Base-by-base conservation (phyloP, 1,140 invertebrate species). In the Drosophila ogumai region DNA sequence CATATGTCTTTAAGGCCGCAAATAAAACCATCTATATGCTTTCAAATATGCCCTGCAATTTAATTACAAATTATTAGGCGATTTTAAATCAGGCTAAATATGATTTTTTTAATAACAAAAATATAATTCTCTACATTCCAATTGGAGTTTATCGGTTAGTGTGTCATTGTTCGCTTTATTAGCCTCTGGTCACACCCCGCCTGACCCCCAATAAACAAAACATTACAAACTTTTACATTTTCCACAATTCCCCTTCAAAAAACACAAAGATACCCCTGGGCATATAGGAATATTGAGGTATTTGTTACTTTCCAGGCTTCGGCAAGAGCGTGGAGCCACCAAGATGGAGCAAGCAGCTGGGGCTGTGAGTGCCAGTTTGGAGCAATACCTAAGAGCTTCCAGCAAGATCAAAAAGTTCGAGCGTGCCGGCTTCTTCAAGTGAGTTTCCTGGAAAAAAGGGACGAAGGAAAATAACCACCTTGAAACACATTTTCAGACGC, bases 401-500 rank as follows among this genome's bases (percentile, higher is more conserved):
- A 82, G 73, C 43, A 92, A 92, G 56, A 79, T 93, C 5, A 93
- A 92, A 56, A 92, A 92, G 57, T 81, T 92, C 17, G 91, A 92
- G 38, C 75, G 90, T 8, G 81, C 90, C 12, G 82, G 92, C 1
- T 92, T 92, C 22, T 92, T 93, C 52, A 93, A 93, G 92, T 92
- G 67, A 88, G 90, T 79, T 60, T 17, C 13, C 22, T 22, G 22
- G 22, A 22, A 22, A 22, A 22, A 22, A 22, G 22, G 22, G 22
- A 22, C 22, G 22, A 22, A 22, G 22, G 3, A 22, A 22, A 1
- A 1, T 22, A 22, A 22, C 22, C 22, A 22, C 22, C 22, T 22
- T 22, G 22, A 22, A 22, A 22, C 22, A 22, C 22, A 22, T 22
- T 22, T 8, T 10, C 40, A 92, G 92, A 72, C 91, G 91, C 34